Conservation (phyloP, 1,140 invertebrate species). For the Maconellicoccus hirsutus region DNA sequence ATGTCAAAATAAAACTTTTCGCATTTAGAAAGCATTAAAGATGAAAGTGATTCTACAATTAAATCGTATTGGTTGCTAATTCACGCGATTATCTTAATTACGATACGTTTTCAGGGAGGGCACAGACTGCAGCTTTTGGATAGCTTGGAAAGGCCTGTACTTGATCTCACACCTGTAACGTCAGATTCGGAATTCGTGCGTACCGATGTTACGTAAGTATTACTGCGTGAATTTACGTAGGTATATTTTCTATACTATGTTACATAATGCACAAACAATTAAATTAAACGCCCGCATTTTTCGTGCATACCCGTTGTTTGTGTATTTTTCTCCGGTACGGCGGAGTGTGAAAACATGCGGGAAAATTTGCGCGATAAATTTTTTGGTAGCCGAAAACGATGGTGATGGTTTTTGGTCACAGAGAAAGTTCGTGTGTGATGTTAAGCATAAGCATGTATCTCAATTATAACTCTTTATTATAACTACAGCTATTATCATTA, state of each 20-base stretch:
- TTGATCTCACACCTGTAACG: conserved; percentile 71
- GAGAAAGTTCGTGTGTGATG: not conserved
- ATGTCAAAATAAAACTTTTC: not conserved
- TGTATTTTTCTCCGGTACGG: too few relatives aligned
- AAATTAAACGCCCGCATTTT: not conserved
- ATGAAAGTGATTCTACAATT: not conserved
- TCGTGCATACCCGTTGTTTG: not conserved
- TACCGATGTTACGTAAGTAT: conserved; percentile 59
- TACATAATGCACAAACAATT: not conserved
- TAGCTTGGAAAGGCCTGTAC: conserved; percentile 60
- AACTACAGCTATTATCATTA: not conserved
- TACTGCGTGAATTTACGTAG: not conserved
- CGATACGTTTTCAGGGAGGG: conserved; percentile 72
- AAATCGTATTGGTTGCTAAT: not conserved
- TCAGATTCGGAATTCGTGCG: conserved; percentile 64
- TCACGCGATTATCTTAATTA: not conserved
- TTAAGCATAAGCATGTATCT: conserved; percentile 4
- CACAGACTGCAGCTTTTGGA: conserved; percentile 75
- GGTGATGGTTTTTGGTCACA: not conserved
- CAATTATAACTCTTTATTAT: conserved; percentile 18
- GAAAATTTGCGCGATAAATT: too few relatives aligned
- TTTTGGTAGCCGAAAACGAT: too few relatives aligned
- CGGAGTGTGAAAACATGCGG: too few relatives aligned
- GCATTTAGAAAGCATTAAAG: not conserved
- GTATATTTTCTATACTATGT: not conserved